Evolutionary conservation across 2,888 invertebrate species (phyloP).

Genomic region (Zaprionus obscuricornis): DNA sequence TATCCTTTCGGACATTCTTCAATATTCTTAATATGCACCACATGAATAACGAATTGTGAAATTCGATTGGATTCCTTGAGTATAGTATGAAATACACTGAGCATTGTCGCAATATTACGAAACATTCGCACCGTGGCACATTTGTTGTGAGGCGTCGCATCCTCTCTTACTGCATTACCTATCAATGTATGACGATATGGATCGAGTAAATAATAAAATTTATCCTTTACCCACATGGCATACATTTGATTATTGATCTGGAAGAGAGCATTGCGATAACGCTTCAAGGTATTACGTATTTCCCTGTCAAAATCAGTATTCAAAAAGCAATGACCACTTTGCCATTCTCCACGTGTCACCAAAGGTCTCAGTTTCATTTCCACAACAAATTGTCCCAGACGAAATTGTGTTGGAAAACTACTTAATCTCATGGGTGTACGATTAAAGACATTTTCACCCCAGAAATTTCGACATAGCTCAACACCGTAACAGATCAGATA

Average conservation of each 20-base stretch:
- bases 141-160: conserved; percentile 32
- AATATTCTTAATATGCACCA: conserved; percentile 54
- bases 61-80: conserved; percentile 72
- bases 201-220: conserved; percentile 79
- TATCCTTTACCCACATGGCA: conserved; percentile 75
- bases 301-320: conserved; percentile 53
- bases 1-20: conserved; percentile 44
- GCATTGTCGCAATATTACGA: conserved; percentile 62
- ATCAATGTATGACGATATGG: conserved; percentile 78
- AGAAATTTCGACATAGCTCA: conserved; percentile 65
- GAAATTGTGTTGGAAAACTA: conserved; percentile 74
- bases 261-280: conserved; percentile 66
- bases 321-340: conserved; percentile 26
- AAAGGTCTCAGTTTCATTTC: conserved; percentile 52
- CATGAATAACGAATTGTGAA: conserved; percentile 68
- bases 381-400: conserved; percentile 75
- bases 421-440: conserved; percentile 56
- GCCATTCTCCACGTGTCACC: conserved; percentile 67
- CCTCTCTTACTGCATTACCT: conserved; percentile 16
- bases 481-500: conserved; percentile 79
- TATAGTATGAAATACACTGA: conserved; percentile 75
- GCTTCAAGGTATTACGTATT: conserved; percentile 38
- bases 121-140: conserved; percentile 80
- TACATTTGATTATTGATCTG: conserved; percentile 79
- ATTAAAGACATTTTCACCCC: conserved; percentile 56